Percentiles rank a stretch among this genome's conserved stretches.
Evolutionary conservation across 2,113 vertebrate species (phyloP).

Genomic region (Festucalex cinctus): DNA sequence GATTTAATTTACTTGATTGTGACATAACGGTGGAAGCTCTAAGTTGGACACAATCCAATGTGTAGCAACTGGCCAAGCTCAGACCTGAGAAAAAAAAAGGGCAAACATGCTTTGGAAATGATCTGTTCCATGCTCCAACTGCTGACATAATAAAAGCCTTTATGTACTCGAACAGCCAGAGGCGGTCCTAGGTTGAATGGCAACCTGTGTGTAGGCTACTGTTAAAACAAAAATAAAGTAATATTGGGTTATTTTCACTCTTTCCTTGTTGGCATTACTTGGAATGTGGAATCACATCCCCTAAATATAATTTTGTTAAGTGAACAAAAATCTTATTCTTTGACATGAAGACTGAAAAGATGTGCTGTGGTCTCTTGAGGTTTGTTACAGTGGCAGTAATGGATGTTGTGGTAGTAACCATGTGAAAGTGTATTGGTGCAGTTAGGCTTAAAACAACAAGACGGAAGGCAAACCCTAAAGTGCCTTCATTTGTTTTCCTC

Average conservation of each 20-base stretch:
- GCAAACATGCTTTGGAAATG: neutral
- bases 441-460: neutral
- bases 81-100: neutral
- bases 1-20: neutral
- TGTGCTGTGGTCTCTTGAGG: neutral
- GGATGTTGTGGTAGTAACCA: neutral
- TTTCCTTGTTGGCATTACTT: no score
- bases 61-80: neutral
- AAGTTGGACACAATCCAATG: neutral
- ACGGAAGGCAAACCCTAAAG: neutral
- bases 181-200: neutral
- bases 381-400: neutral
- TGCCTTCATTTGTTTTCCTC: neutral
- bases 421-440: neutral
- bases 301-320: neutral
- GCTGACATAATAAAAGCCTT: neutral
- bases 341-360: neutral
- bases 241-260: no score
- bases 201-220: no score
- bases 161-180: neutral
- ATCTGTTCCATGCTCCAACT: neutral
- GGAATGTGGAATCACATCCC: no score
- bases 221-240: no score
- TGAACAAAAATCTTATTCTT: neutral
- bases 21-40: neutral